Evolutionary conservation across 2,113 vertebrate species (phyloP).

Genomic region (Poeciliopsis prolifica): DNA sequence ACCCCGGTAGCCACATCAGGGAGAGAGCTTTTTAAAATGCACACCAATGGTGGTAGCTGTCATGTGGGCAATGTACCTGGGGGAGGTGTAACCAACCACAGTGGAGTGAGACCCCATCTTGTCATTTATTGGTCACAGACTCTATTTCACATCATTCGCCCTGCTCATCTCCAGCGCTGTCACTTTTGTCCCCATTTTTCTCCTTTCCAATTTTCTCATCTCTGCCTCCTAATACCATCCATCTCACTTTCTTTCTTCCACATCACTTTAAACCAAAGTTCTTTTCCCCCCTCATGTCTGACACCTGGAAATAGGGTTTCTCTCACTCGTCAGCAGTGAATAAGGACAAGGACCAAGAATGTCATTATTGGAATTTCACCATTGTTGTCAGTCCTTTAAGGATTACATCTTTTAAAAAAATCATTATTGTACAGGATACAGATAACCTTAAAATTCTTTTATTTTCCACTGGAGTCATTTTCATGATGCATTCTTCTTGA

Average conservation of each 20-base stretch:
- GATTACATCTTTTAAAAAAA: conserved; percentile 15
- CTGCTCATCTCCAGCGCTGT: conserved; percentile 32
- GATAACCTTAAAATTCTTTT: conserved; percentile 42
- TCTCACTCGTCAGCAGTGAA: conserved; percentile 14
- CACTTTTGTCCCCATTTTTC: conserved; percentile 35
- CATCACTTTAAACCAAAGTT: conserved; percentile 25
- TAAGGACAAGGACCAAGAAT: conserved; percentile 13
- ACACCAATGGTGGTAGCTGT: conserved; percentile 42
- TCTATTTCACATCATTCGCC: conserved; percentile 43
- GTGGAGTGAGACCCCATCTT: conserved; percentile 56
- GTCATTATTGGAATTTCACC: conserved; percentile 18
- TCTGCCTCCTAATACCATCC: conserved; percentile 12
- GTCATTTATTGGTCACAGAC: conserved; percentile 69
- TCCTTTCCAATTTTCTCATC: conserved; percentile 47
- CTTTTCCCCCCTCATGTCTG: conserved; percentile 18
- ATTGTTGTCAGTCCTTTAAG: conserved; percentile 20
- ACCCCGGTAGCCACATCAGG: conserved; percentile 62
- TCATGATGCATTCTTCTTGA: conserved; percentile 40
- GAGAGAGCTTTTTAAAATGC: conserved; percentile 62
- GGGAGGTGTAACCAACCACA: conserved; percentile 72
- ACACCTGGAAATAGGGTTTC: conserved; percentile 41
- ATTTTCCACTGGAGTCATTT: conserved; percentile 50
- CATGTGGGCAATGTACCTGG: conserved; percentile 63
- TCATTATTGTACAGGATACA: conserved; percentile 22
- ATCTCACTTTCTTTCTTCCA: conserved; percentile 31